Conservation (phyloP, 2,888 invertebrate genomes). For the Dynastes maya region DNA sequence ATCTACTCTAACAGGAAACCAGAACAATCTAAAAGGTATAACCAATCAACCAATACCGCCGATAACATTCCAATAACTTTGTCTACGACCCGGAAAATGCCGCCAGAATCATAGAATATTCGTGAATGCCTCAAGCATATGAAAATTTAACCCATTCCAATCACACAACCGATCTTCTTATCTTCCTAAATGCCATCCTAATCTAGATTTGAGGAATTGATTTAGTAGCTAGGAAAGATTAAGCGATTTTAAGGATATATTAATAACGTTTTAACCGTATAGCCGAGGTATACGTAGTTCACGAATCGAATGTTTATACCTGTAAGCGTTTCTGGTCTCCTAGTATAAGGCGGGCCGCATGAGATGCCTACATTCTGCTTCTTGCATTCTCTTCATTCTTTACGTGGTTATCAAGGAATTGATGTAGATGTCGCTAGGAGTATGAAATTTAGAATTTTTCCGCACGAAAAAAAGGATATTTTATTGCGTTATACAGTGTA, state of each 20-base stretch:
- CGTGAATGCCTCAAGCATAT: no score
- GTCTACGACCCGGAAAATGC: neutral
- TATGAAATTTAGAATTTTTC: neutral
- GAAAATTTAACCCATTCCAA: no score
- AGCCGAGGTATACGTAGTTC: no score
- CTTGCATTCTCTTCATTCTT: slow-evolving; percentile 62
- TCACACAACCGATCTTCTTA: no score
- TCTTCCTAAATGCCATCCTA: no score
- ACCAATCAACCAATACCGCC: slow-evolving; percentile 53
- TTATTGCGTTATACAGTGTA: no score
- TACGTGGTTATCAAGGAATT: neutral
- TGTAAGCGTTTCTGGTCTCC: slow-evolving; percentile 59
- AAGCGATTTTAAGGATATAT: no score
- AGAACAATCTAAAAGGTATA: slow-evolving; percentile 48
- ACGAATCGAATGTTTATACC: slow-evolving; percentile 38
- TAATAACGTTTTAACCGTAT: no score
- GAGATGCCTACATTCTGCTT: slow-evolving; percentile 65
- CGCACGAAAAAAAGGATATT: no score
- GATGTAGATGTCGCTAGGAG: slow-evolving; percentile 11
- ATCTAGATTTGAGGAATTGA: no score
- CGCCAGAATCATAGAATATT: neutral
- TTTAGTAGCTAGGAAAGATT: no score
- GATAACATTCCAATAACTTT: slow-evolving; percentile 43
- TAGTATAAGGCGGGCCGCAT: slow-evolving; percentile 64
- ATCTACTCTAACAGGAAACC: slow-evolving; percentile 53